phyloP scores from a whole-genome alignment of 92 coral and sea anemone genomes.

The Virgularia gustaviana region DNA sequence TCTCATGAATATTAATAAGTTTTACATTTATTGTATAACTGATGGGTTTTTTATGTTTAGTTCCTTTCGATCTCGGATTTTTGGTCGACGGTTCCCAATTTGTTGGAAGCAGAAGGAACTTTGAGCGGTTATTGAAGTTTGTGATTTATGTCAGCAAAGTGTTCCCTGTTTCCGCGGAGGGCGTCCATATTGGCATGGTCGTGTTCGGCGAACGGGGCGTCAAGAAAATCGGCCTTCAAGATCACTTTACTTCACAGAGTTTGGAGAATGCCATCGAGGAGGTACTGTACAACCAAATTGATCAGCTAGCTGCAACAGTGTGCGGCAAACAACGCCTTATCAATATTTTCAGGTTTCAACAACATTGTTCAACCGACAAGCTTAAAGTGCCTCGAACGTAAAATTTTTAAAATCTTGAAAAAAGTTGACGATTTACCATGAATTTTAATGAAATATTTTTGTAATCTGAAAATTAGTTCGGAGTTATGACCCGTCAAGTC shows the following conservation, averaged over 20 bases:
- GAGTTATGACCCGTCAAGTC: too few species aligned
- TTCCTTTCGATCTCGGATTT: slow-evolving; percentile 53
- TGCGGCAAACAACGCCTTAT: too few species aligned
- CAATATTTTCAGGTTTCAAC: too few species aligned
- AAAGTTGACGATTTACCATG: too few species aligned
- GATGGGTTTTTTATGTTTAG: slow-evolving; percentile 18
- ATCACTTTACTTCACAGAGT: slow-evolving; percentile 45
- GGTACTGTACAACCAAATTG: slow-evolving; percentile 55
- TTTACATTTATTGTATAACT: background rate
- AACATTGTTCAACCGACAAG: too few species aligned
- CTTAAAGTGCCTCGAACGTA: too few species aligned
- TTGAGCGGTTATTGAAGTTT: slow-evolving; percentile 54
- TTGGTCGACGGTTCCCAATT: slow-evolving; percentile 56
- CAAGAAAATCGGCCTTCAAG: slow-evolving; percentile 57
- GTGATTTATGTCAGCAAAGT: slow-evolving; percentile 59
- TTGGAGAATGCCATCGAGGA: slow-evolving; percentile 58
- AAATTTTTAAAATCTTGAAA: too few species aligned
- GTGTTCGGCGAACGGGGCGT: slow-evolving; percentile 56
- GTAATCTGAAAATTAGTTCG: too few species aligned
- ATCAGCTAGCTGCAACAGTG: too few species aligned
- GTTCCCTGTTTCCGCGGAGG: slow-evolving; percentile 59
- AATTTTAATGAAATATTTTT: too few species aligned
- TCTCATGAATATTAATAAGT: background rate
- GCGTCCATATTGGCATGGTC: slow-evolving; percentile 73
- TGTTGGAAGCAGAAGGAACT: slow-evolving; percentile 34